A percentile compares a stretch with the other conserved stretches of the same genome.
Evolutionary conservation across 35 echinoderm and acorn worm species (phyloP).

Genomic region (Ophiothrix spiculata): DNA sequence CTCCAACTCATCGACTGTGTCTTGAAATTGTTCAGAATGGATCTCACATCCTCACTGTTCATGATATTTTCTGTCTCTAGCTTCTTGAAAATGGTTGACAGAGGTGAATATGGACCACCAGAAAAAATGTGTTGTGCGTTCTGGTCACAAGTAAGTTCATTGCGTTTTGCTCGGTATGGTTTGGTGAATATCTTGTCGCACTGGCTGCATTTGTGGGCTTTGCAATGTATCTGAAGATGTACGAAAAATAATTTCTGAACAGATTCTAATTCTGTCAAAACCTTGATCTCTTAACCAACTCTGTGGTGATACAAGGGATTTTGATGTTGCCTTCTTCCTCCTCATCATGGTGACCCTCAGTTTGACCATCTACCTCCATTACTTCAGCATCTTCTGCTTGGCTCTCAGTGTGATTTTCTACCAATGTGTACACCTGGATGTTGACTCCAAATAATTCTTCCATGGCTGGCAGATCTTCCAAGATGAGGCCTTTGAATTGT

Average conservation of each 20-base stretch:
- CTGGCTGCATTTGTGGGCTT: constrained; percentile 23
- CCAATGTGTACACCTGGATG: constrained; percentile 9
- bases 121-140: constrained; percentile 34
- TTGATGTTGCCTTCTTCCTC: background rate
- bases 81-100: no score
- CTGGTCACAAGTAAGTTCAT: constrained; percentile 23
- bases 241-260: constrained; percentile 43
- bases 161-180: background rate
- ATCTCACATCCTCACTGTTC: no score
- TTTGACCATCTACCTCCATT: no score
- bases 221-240: constrained; percentile 46
- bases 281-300: constrained; percentile 31
- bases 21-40: no score
- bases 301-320: background rate
- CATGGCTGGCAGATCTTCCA: background rate
- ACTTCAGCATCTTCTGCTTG: background rate
- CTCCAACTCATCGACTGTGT: no score
- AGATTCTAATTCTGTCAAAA: constrained; percentile 41
- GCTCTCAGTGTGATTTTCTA: background rate
- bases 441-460: constrained; percentile 29
- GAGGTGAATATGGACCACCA: constrained; percentile 17
- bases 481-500: background rate
- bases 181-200: constrained; percentile 30
- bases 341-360: no score
- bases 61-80: background rate